phyloP scores from a whole-genome alignment of 2,888 invertebrate genomes.

The Agonopterix subpropinquella region DNA sequence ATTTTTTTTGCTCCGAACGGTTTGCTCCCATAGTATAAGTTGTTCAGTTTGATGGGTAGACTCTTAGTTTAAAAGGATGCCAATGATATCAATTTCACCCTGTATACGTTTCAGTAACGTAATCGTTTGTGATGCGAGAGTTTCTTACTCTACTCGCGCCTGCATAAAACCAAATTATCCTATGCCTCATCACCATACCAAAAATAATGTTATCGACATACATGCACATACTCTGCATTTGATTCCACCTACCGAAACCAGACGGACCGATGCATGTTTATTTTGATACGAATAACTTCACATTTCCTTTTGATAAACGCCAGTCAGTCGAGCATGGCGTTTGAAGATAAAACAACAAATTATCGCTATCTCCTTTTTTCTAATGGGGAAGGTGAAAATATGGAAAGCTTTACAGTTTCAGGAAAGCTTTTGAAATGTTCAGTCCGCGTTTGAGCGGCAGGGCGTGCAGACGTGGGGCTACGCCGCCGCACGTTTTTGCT shows the following conservation, averaged over 20 bases:
- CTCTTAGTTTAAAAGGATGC: no score
- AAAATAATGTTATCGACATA: conserved; percentile 5
- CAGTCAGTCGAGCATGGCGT: conserved; percentile 27
- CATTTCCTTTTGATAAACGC: conserved; percentile 50
- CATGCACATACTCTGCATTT: conserved; percentile 16
- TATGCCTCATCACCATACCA: not conserved
- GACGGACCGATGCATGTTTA: conserved; percentile 52
- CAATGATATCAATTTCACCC: no score
- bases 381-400: conserved; percentile 30
- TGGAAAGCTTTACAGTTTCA: conserved; percentile 43
- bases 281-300: conserved; percentile 58
- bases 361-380: conserved; percentile 37
- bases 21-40: no score
- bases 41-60: no score
- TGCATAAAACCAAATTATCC: no score
- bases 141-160: no score
- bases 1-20: no score
- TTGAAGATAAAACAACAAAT: conserved; percentile 16
- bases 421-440: conserved; percentile 24
- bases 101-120: no score
- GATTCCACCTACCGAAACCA: conserved; percentile 27
- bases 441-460: conserved; percentile 67
- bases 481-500: conserved; percentile 24
- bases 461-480: conserved; percentile 41
- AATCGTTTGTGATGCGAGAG: no score